Conservation (phyloP, 2,888 invertebrate genomes). For the Prionchulus punctatus region DNA sequence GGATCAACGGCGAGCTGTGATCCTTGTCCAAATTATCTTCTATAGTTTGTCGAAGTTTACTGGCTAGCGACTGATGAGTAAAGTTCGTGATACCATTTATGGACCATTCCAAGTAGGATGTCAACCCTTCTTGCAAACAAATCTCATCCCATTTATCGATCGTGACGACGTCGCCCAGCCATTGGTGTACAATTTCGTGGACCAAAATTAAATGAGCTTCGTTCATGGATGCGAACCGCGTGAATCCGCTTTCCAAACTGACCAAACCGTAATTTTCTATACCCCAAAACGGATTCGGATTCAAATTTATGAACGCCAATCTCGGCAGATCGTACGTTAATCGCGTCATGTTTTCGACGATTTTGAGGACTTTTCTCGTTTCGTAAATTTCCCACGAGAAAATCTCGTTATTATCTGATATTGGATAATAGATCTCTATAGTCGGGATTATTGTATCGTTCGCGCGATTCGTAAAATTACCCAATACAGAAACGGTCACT, state of each 20-base stretch:
- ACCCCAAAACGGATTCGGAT: not conserved
- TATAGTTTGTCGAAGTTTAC: not conserved
- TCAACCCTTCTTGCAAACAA: conserved; percentile 5
- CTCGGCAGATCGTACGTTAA: not conserved
- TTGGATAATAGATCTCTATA: not conserved
- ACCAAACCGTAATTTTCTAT: conserved; percentile 1
- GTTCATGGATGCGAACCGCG: not conserved
- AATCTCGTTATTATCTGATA: not conserved
- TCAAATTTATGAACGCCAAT: not conserved
- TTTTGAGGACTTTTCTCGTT: not conserved
- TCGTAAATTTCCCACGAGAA: not conserved
- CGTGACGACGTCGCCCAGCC: conserved; percentile 4
- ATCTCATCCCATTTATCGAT: conserved; percentile 3
- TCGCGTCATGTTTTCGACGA: not conserved
- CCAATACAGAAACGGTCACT: too few relatives aligned
- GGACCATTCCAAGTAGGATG: not conserved
- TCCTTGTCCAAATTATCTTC: not conserved
- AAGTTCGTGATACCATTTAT: not conserved
- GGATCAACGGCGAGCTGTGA: not conserved
- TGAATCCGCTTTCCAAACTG: not conserved
- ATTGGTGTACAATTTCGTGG: conserved; percentile 4
- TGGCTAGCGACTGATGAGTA: not conserved
- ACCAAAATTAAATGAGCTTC: not conserved
- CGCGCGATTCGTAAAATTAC: too few relatives aligned
- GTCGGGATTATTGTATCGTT: too few relatives aligned